Evolutionary conservation across 1,140 invertebrate species (phyloP).

Genomic region (Anadara kagoshimensis): DNA sequence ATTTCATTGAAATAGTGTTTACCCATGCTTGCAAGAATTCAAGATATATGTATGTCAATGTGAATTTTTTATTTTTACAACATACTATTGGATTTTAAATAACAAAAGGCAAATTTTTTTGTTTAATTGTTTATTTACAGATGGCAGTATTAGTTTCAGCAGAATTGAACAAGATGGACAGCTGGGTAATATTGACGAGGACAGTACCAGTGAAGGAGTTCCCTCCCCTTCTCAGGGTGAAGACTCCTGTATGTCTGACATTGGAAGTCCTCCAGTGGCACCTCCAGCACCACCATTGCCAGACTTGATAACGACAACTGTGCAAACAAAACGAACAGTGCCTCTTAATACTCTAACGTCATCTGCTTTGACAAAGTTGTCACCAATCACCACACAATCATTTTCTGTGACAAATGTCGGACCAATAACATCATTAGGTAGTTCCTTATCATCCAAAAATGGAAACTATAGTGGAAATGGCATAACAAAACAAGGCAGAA

Average conservation of each 20-base stretch:
- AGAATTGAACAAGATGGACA: constrained; percentile 91
- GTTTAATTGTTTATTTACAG: constrained; percentile 71
- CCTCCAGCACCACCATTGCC: constrained; percentile 40
- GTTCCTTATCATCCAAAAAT: constrained; percentile 15
- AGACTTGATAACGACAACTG: not conserved
- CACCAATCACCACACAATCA: constrained; percentile 45
- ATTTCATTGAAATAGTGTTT: too few species aligned
- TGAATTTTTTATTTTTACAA: not conserved
- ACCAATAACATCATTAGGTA: constrained; percentile 17
- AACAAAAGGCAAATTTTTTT: not conserved
- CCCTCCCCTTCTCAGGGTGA: constrained; percentile 68
- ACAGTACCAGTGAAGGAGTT: constrained; percentile 83
- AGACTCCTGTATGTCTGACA: constrained; percentile 65
- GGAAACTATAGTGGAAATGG: constrained; percentile 24
- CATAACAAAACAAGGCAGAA: constrained; percentile 78
- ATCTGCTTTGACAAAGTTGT: constrained; percentile 32
- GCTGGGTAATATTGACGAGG: constrained; percentile 89
- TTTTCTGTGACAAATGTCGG: constrained; percentile 41
- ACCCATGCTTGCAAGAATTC: too few species aligned
- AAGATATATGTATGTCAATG: too few species aligned
- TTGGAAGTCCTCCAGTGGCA: constrained; percentile 60
- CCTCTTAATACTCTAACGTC: constrained; percentile 11
- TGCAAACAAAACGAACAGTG: constrained; percentile 15
- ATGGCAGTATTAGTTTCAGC: constrained; percentile 91
- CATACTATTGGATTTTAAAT: not conserved